Base-by-base conservation (phyloP, 37 sponge, comb jelly and placozoan species). In the Aphrocallistes beatrix region DNA sequence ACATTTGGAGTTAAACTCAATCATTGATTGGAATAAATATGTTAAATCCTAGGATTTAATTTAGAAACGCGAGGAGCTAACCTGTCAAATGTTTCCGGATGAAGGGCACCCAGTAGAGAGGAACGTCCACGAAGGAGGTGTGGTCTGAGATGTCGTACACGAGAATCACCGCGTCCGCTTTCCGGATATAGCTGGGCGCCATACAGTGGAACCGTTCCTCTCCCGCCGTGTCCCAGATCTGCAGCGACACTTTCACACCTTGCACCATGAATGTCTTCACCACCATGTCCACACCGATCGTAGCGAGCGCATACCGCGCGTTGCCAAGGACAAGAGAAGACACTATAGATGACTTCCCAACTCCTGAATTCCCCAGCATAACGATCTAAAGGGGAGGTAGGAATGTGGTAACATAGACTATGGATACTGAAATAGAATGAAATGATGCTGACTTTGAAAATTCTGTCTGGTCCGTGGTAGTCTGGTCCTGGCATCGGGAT, bases 131-230 rank as follows among this genome's bases (percentile, higher is more conserved):
- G n/a, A 60, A 60, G 25, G 75, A 60, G 17, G 17, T 60, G 75
- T 60, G 75, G n/a, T 60, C 75, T 25, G 75, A 60, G 8, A 60
- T 60, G n/a, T 60, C 75, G 34, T 60, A 60, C 3, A 60, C 75
- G 8, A 60, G 17, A 32, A 60, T 13, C 10, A 60, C 75, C 10
- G 75, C 75, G n/a, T 60, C 75, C 34, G 75, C 75, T 13, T 60
- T 60, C 17, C 75, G 25, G 21, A 60, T 60, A 28, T 60, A 60
- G 75, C 75, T 60, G n/a, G 75, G 75, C 75, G 75, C 75, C 75
- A 60, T 60, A 60, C 75, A 60, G 75, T 60, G 75, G 34, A 60
- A 60, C 75, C 75, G 25, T 13, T 60, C 75, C 75, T 60, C 75
- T 28, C 75, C 75, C 10, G 75, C 75, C n/a, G 75, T 60, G 75